These are phyloP conservation scores for Acanthaster planci DNA, from an alignment of 35 echinoderm and acorn worm genomes.

Conservation along the genomic window DNA sequence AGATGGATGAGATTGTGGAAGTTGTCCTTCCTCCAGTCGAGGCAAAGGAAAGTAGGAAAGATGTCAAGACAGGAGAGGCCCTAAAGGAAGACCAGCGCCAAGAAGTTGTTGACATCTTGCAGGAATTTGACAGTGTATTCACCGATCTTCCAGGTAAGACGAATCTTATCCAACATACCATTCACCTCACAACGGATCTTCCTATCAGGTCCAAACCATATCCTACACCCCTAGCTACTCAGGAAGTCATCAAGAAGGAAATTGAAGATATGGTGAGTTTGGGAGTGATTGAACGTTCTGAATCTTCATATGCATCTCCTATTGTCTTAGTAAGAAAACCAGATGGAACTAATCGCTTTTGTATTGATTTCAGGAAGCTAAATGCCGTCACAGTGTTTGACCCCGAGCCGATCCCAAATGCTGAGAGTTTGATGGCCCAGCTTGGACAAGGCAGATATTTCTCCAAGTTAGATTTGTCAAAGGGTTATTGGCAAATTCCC, in stretches of 20 bases:
- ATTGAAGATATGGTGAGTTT: neutral
- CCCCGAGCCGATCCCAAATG: neutral
- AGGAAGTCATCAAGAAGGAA: neutral
- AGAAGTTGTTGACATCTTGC: too few species aligned
- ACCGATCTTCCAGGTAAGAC: too few species aligned
- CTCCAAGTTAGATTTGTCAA: neutral
- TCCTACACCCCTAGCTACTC: neutral
- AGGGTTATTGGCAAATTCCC: neutral
- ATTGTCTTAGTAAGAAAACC: neutral
- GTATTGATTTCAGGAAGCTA: neutral
- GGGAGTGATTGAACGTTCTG: neutral
- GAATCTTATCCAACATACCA: too few species aligned
- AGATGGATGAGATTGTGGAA: too few species aligned
- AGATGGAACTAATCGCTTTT: neutral
- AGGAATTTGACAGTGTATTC: too few species aligned
- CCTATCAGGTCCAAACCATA: too few species aligned
- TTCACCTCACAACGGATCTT: too few species aligned
- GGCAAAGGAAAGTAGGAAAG: too few species aligned
- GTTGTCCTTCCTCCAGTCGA: too few species aligned
- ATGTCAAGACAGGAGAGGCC: too few species aligned
- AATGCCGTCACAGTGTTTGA: neutral
- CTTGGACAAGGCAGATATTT: neutral
- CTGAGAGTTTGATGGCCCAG: neutral
- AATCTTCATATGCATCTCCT: too few species aligned
- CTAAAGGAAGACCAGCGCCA: too few species aligned